These are phyloP conservation scores for Haliclona indistincta DNA, from an alignment of 37 sponge, comb jelly and placozoan species.

Conservation along the genomic window DNA sequence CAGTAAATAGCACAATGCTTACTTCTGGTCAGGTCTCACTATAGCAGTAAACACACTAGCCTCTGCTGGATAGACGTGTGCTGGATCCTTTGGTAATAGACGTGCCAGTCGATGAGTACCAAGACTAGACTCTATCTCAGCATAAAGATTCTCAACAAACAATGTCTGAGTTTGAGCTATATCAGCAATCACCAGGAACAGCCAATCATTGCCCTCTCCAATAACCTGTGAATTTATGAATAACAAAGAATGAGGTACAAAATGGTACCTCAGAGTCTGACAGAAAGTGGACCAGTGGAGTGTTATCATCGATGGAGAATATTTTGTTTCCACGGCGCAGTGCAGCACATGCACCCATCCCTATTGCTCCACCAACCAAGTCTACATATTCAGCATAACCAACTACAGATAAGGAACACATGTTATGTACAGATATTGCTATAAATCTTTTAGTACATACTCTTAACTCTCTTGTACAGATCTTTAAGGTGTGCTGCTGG, in stretches of 20 bases:
- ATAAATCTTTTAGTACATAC: constrained; percentile 15
- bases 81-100: constrained; percentile 49
- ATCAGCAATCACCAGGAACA: constrained; percentile 62
- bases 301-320: constrained; percentile 64
- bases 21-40: neutral
- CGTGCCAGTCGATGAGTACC: constrained; percentile 10
- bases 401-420: neutral
- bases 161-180: constrained; percentile 56
- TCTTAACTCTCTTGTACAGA: constrained; percentile 70
- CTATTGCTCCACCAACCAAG: constrained; percentile 83
- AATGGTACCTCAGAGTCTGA: constrained; percentile 32
- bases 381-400: constrained; percentile 82
- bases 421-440: too few species aligned
- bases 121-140: neutral
- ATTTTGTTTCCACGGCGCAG: constrained; percentile 67
- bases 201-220: constrained; percentile 77
- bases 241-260: neutral
- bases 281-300: constrained; percentile 70
- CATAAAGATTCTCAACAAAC: constrained; percentile 48
- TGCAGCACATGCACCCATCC: constrained; percentile 78
- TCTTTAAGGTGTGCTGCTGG: constrained; percentile 31
- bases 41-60: constrained; percentile 2
- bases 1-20: neutral
- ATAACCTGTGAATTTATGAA: constrained; percentile 32
- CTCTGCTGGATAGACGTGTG: constrained; percentile 39